Conservation (phyloP, 2,888 invertebrate genomes). For the Drosophila paramelanica region DNA sequence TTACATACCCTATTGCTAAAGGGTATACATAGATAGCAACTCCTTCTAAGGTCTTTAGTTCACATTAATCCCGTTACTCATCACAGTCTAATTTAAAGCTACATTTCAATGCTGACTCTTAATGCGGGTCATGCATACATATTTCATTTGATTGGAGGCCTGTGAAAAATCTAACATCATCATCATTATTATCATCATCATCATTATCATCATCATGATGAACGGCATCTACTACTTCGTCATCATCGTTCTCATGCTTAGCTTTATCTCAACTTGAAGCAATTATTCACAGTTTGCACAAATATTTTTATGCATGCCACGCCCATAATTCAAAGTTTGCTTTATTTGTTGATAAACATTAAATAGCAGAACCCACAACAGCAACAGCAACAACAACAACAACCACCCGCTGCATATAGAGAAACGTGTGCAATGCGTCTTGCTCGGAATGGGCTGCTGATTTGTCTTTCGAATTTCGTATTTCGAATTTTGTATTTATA, state of each 20-base stretch:
- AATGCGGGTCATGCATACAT: slow-evolving; percentile 39
- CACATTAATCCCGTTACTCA: slow-evolving; percentile 31
- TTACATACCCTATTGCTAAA: background rate
- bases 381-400: background rate
- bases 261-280: background rate
- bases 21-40: slow-evolving; percentile 11
- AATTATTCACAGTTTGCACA: slow-evolving; percentile 6
- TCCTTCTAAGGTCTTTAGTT: slow-evolving; percentile 19
- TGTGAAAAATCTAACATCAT: slow-evolving; percentile 6
- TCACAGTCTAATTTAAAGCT: slow-evolving; percentile 39
- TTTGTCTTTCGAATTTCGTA: background rate
- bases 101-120: slow-evolving; percentile 22
- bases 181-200: background rate
- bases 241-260: background rate
- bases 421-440: slow-evolving; percentile 39
- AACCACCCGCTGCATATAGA: background rate
- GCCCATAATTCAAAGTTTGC: slow-evolving; percentile 13
- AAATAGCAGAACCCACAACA: background rate
- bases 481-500: slow-evolving; percentile 1
- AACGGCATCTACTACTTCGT: background rate
- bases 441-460: slow-evolving; percentile 1
- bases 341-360: slow-evolving; percentile 39
- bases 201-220: background rate
- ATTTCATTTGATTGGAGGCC: slow-evolving; percentile 21
- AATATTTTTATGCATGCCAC: slow-evolving; percentile 2